Evolutionary conservation across 2,888 invertebrate species (phyloP).

Genomic region (Mythimna loreyi): DNA sequence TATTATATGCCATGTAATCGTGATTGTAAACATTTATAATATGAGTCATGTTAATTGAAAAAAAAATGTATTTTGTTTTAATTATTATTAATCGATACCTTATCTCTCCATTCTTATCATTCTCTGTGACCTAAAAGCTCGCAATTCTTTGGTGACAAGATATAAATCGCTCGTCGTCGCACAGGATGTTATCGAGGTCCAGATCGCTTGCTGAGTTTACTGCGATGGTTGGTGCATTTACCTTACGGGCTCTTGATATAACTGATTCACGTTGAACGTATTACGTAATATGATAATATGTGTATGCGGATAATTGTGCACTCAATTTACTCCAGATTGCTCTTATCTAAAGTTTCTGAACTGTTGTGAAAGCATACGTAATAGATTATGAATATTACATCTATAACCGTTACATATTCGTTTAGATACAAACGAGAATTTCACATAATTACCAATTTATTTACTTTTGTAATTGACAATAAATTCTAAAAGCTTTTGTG

Average conservation of each 20-base stretch:
- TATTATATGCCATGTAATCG: too few relatives aligned
- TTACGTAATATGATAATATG: conserved; percentile 54
- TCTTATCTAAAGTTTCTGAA: conserved; percentile 39
- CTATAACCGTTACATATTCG: background rate
- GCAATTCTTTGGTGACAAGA: conserved; percentile 62
- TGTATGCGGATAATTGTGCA: conserved; percentile 46
- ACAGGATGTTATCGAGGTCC: conserved; percentile 60
- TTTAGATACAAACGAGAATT: too few relatives aligned
- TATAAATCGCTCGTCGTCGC: conserved; percentile 59
- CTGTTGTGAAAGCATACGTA: conserved; percentile 22
- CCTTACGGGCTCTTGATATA: conserved; percentile 53
- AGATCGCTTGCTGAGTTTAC: conserved; percentile 67
- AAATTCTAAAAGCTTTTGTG: background rate
- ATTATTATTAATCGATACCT: background rate
- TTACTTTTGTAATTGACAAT: background rate
- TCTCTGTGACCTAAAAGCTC: conserved; percentile 22
- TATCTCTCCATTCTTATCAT: conserved; percentile 23
- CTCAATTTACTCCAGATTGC: conserved; percentile 46
- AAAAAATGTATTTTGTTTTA: too few relatives aligned
- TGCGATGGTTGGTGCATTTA: conserved; percentile 60
- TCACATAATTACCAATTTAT: background rate
- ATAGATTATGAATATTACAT: conserved; percentile 6
- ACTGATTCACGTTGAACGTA: conserved; percentile 48
- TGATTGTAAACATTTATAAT: too few relatives aligned
- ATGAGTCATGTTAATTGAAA: too few relatives aligned